Base-by-base conservation (phyloP, 35 echinoderm and acorn worm genomes). In the Ophiothrix spiculata region DNA sequence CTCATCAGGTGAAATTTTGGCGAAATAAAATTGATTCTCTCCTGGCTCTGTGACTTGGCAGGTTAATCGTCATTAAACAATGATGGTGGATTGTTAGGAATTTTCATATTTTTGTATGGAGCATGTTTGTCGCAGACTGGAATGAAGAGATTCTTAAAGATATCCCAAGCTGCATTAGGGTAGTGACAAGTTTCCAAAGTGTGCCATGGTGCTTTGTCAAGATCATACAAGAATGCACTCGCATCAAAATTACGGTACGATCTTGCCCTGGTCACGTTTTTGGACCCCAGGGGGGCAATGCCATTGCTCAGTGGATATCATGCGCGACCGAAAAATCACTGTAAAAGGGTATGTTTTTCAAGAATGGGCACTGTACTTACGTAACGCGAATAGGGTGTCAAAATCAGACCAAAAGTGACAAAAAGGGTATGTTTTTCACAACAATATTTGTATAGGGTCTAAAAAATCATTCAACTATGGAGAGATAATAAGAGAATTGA, bases 11-110 rank as follows among this genome's bases (percentile, higher is more conserved):
- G 39, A 28, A 39, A 81, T 33, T 31, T 40, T 25, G 29, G 60
- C 2, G 34, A 81, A 81, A 81, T 46, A 40, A 81, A 81, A 81
- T 40, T 33, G 41, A 11, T 42, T 40, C 79, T n/a, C 36, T 40
- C 39, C 23, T 81, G 79, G 38, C 31, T 36, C 38, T 14, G 40
- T 49, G 17, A 1, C 25, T 69, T 28, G 60, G 60, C 17, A 10
- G 29, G 60, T 4, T 69, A 69, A 4, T 69, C 60, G 29, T 69
- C 60, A 69, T 69, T 28, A 69, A 69, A 69, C 60, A 15, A 69
- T 4, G 60, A 28, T 25, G 60, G 60, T 2, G 42, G 60, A 25
- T 69, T 69, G 23, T 25, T 69, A 25, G 60, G 60, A 69, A 69
- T 69, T 69, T 69, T n/a, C 25, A 69, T 69, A 49, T 49, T 49